Evolutionary conservation across 2,113 vertebrate species (phyloP).

Genomic region (Chloropsis hardwickii): DNA sequence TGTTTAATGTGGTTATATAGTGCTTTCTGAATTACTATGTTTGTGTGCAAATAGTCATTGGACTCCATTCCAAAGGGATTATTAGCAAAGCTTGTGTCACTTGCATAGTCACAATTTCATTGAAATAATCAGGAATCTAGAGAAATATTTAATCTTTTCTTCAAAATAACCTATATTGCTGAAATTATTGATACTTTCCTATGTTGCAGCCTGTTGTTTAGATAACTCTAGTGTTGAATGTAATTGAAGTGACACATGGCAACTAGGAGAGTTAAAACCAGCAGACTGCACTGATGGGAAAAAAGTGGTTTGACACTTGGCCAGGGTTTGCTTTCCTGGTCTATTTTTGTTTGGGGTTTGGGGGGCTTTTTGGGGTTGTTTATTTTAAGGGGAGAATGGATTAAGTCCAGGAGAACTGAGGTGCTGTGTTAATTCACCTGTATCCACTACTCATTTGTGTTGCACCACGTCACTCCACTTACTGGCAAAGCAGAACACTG

Average conservation of each 20-base stretch:
- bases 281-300: neutral
- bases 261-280: conserved; percentile 24
- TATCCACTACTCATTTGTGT: neutral
- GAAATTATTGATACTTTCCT: neutral
- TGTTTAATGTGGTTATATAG: conserved; percentile 26
- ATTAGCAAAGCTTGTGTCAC: neutral
- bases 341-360: neutral
- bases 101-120: neutral
- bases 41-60: conserved; percentile 11
- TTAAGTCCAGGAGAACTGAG: neutral
- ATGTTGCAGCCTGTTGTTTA: neutral
- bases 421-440: neutral
- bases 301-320: neutral
- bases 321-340: neutral
- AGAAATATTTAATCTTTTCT: neutral
- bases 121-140: neutral
- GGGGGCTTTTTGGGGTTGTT: no score
- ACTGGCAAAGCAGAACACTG: neutral
- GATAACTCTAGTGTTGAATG: neutral
- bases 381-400: no score
- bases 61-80: neutral
- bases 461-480: neutral
- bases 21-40: neutral
- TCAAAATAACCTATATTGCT: neutral
- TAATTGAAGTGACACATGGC: neutral